Percentiles rank a stretch among this genome's conserved stretches.
These are phyloP conservation scores for Sminthurinus aureus DNA, from an alignment of 2,888 invertebrate species.

Conservation along the genomic window DNA sequence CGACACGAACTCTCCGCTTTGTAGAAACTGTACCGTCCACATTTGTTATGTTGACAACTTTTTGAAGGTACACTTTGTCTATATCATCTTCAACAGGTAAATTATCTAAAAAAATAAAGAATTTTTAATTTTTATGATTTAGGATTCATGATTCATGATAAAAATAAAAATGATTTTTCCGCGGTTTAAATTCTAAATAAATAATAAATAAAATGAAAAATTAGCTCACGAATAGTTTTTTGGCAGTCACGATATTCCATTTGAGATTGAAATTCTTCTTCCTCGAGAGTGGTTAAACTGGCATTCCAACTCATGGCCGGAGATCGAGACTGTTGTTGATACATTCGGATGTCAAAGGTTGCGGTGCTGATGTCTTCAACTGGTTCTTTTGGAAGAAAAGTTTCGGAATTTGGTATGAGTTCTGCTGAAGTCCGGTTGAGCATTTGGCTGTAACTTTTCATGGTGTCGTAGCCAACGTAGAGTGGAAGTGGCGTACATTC, in stretches of 20 bases:
- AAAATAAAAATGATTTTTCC: background rate
- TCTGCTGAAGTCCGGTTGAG: slow-evolving; percentile 51
- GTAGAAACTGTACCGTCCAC: slow-evolving; percentile 48
- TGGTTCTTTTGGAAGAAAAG: slow-evolving; percentile 32
- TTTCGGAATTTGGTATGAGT: slow-evolving; percentile 42
- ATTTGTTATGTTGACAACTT: slow-evolving; percentile 50
- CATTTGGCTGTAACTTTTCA: slow-evolving; percentile 47
- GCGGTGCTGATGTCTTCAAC: slow-evolving; percentile 1
- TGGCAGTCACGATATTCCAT: slow-evolving; percentile 16
- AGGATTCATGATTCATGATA: background rate
- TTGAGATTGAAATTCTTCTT: slow-evolving; percentile 50
- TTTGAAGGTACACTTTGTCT: slow-evolving; percentile 44
- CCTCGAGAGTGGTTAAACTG: slow-evolving; percentile 55
- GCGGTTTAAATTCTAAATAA: background rate
- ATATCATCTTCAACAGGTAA: slow-evolving; percentile 47
- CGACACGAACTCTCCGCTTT: slow-evolving; percentile 50
- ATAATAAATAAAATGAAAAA: background rate
- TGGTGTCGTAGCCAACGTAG: slow-evolving; percentile 47
- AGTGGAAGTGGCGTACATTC: slow-evolving; percentile 57
- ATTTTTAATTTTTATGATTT: background rate
- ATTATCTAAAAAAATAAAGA: slow-evolving; percentile 43
- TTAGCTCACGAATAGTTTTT: slow-evolving; percentile 41
- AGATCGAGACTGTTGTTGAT: slow-evolving; percentile 37
- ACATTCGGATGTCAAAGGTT: slow-evolving; percentile 37
- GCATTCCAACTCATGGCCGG: slow-evolving; percentile 54